Base-by-base conservation (phyloP, 2,797 vertebrate species). In the Eurystomus glaucurus region DNA sequence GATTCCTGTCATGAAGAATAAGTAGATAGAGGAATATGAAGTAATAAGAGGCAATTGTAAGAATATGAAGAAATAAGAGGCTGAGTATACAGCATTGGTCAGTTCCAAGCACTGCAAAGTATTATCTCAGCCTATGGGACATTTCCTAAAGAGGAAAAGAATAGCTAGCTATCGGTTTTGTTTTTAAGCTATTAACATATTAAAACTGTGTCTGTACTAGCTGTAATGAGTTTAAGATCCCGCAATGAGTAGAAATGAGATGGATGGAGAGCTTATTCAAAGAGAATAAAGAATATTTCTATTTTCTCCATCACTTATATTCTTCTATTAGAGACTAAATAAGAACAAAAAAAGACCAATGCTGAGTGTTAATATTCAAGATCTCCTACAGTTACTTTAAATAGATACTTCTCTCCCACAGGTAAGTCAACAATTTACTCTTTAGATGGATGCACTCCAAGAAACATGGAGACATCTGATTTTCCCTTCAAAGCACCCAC, bases 91-190 rank as follows among this genome's bases (percentile, higher is more conserved):
- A 68, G 21, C 2, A 5, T 19, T 2, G 1, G 41, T 33, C 35
- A 41, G 5, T 37, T 55, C 18, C 14, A 28, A 45, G 10, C 2
- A 14, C 3, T 9, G 14, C 8, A 55, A 75, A 79, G 26, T 58
- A 51, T 60, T 48, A 20, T n/a, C 35, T 70, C 29, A 14, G 39
- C 33, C 10, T 48, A 28, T 14, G 26, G 45, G 23, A 70, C 6
- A 17, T 68, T 35, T 93, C 37, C 37, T 29, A 45, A 77, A 60
- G 16, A 48, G 15, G 11, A 43, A 57, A 81, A 85, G 11, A 13
- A 0, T 12, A 37, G 17, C 12, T 26, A 21, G 31, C 39, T 31
- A 50, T 2, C 4, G 2, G 11, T 19, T 86, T 60, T 8, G 4
- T 8, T 82, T 76, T 88, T 54, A 85, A 91, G 51, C 18, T 39